Evolutionary conservation across 2,113 vertebrate genomes (phyloP).

Genomic region (Lonchura striata): DNA sequence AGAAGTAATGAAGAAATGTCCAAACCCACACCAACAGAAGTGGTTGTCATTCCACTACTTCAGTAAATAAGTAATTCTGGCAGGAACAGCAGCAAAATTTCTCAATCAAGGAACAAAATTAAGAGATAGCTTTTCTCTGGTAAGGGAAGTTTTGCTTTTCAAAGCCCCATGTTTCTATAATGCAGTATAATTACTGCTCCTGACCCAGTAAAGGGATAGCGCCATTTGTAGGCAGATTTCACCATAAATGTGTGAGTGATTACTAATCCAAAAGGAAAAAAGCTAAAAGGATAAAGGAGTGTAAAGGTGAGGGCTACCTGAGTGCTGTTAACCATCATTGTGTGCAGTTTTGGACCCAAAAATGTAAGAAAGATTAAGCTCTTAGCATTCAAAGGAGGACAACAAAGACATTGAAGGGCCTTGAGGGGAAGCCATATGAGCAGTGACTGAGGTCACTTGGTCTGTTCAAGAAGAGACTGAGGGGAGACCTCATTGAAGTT

Average conservation of each 20-base stretch:
- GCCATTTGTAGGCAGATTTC: not conserved
- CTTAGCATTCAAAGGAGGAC: not conserved
- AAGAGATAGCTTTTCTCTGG: not conserved
- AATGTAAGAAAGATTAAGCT: not conserved
- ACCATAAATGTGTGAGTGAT: not conserved
- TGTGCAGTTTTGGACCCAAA: not conserved
- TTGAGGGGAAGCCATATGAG: accelerated
- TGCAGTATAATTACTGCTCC: not conserved
- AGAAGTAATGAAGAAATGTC: not conserved
- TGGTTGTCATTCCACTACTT: not conserved
- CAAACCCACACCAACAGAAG: not conserved
- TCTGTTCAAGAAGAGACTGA: not conserved
- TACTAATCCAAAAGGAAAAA: not conserved
- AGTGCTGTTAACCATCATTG: not conserved
- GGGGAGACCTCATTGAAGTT: not conserved
- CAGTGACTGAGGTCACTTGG: not conserved
- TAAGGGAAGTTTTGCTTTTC: not conserved
- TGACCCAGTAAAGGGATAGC: not conserved
- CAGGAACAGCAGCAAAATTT: not conserved
- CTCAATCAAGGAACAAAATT: not conserved
- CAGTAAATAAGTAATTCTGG: not conserved
- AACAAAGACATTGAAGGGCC: not conserved
- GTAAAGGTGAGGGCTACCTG: not conserved
- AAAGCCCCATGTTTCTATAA: not conserved
- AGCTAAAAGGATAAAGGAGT: not conserved